Base-by-base conservation (phyloP, 2,113 vertebrate species). In the Cynoglossus semilaevis region DNA sequence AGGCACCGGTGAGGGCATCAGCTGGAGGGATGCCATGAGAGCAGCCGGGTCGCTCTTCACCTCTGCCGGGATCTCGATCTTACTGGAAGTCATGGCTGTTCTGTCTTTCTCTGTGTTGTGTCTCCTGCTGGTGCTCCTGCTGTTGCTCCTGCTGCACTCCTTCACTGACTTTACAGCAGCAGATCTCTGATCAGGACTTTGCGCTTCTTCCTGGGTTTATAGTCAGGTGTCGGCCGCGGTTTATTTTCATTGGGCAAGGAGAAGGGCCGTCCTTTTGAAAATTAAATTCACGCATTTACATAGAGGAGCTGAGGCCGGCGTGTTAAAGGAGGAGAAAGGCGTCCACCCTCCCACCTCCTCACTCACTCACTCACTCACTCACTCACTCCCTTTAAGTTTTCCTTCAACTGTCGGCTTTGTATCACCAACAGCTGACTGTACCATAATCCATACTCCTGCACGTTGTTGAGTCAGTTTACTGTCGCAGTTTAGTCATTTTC, bases 1-100 rank as follows among this genome's bases (percentile, higher is more conserved):
- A 87, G 92, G 92, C 68, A 94, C 88, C 82, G 96, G 96, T 57
- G 93, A 92, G 72, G 96, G 96, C 92, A 97, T 90, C 72, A 98
- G 92, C 73, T 98, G 95, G 85, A 98, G 91, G 70, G 95, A 96
- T 83, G 95, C 96, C 94, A 97, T 95, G 83, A 98, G 93, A 56
- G 95, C 91, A 17, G 96, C 93, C 50, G 96, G 92, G 81, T 99
- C 96, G 76, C 92, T 91, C 92, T 96, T 95, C 91, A 95, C 88
- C 83, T 93, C 96, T 68, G 91, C 95, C 44, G 95, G 95, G 88
- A 97, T 91, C 88, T 94, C 93, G 80, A 95, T 94, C 88, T 96
- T 86, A 85, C 96, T 98, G 79, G 96, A 97, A 92, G 96, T 97
- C 96, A 99, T 99, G 67, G 63, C 82, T 76, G 14, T 14, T 38